Evolutionary conservation across 2,888 invertebrate species (phyloP).

Genomic region (Drosophila niveifrons): DNA sequence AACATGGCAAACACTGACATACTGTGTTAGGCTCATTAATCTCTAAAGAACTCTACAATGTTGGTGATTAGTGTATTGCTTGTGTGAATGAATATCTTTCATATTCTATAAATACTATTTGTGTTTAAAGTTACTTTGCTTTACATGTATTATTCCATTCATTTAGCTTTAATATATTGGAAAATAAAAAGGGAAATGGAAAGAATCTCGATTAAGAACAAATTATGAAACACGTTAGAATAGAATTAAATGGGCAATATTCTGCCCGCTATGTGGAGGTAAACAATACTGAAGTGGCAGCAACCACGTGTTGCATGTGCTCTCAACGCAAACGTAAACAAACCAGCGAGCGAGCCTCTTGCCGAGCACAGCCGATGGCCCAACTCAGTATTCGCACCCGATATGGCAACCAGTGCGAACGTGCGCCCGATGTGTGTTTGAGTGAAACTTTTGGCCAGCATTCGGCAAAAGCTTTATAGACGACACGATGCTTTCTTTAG

Average conservation of each 20-base stretch:
- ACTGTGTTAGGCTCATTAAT: neutral
- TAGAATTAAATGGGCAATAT: neutral
- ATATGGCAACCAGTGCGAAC: slow-evolving; percentile 30
- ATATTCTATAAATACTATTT: too few species aligned
- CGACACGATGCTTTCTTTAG: slow-evolving; percentile 32
- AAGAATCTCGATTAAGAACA: neutral
- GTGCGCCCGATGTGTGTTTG: slow-evolving; percentile 32
- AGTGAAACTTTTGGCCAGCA: slow-evolving; percentile 55
- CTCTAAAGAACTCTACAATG: neutral
- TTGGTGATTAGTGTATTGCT: neutral
- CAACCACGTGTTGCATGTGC: slow-evolving; percentile 58
- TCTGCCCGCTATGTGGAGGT: slow-evolving; percentile 17
- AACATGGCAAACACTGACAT: neutral
- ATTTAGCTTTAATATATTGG: too few species aligned
- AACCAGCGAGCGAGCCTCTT: slow-evolving; percentile 40
- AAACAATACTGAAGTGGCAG: slow-evolving; percentile 24
- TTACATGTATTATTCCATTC: too few species aligned
- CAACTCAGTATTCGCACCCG: slow-evolving; percentile 18
- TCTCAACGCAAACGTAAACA: slow-evolving; percentile 74
- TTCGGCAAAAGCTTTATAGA: slow-evolving; percentile 53
- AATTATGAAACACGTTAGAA: neutral
- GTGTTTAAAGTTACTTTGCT: too few species aligned
- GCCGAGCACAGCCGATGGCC: slow-evolving; percentile 28
- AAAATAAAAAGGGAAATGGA: too few species aligned
- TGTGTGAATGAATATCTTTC: neutral